phyloP scores from a whole-genome alignment of 2,888 invertebrate genomes.

The Congeria kusceri region DNA sequence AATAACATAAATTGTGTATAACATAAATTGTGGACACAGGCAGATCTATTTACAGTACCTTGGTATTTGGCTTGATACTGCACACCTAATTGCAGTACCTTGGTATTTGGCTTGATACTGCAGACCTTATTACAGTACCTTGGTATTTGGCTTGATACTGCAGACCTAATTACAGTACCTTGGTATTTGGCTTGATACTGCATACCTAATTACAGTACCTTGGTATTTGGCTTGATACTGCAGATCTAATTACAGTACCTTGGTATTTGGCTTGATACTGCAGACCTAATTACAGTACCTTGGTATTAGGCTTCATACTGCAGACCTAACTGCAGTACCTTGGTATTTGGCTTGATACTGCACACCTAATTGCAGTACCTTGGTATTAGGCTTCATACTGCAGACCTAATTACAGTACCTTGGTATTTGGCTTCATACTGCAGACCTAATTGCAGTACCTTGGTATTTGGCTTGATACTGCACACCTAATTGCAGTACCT shows the following conservation, averaged over 20 bases:
- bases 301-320: too few relatives aligned
- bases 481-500: constrained; percentile 87
- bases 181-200: constrained; percentile 93
- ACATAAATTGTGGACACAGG: too few relatives aligned
- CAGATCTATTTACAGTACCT: too few relatives aligned
- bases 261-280: constrained; percentile 93
- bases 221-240: too few relatives aligned
- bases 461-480: too few relatives aligned
- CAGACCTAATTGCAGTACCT: constrained; percentile 61
- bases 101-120: constrained; percentile 93
- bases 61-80: too few relatives aligned
- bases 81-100: constrained; percentile 87
- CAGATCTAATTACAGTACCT: constrained; percentile 87
- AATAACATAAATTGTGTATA: too few relatives aligned
- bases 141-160: too few relatives aligned
- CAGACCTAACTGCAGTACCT: constrained; percentile 87
- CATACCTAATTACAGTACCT: constrained; percentile 61
- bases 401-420: constrained; percentile 87
- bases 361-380: constrained; percentile 61
- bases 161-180: constrained; percentile 87
- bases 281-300: constrained; percentile 61
- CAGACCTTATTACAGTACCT: constrained; percentile 61
- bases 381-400: too few relatives aligned
- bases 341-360: constrained; percentile 93
- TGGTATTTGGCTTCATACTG: constrained; percentile 93